Evolutionary conservation across 1,140 invertebrate genomes (phyloP), one percentile per base, ranked within the genome.

Genomic region (Drosophila lini): DNA sequence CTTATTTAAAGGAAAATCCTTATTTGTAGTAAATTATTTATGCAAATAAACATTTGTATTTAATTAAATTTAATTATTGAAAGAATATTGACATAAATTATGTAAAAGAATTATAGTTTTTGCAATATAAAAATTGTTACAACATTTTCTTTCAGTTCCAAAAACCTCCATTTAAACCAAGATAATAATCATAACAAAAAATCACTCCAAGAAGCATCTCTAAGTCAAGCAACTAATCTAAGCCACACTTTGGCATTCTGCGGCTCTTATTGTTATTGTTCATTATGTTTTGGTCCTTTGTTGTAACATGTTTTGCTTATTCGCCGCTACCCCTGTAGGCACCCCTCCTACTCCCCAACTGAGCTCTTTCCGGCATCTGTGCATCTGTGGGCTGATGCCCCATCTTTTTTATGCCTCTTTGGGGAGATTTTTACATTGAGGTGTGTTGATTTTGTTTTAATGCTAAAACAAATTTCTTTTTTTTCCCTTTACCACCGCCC

Each of bases 391-490:
- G 41, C 62, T 36, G 62, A 44, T 67, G 59, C 50, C 52, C 31
- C 69, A 71, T 73, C 53, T 42, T 79, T 58, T 71, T 78, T 61
- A 78, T 79, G 76, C 67, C 67, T 47, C 67, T 73, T 78, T 65
- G 41, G 76, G 76, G 74, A 78, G 45, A 75, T 75, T 75, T 79
- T 64, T 71, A 55, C 75, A 78, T 78, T 79, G 59, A 79, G 76
- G 76, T 79, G 76, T 79, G 76, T 78, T 78, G 75, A 78, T 78
- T 77, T 78, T 78, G 74, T 78, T 78, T 77, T 77, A 78, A 69
- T 78, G 64, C 63, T 48, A 71, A 73, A 73, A 41, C 53, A 73
- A 71, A 71, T 77, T 57, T 47, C 38, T 32, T 48, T 56, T 68
- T 74, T 76, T 53, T 22, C 13, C 19, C 40, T 56, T 38, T 56